Evolutionary conservation across 2,888 invertebrate species (phyloP), one percentile per base, ranked within the genome.

Genomic region (Andrena camellia): DNA sequence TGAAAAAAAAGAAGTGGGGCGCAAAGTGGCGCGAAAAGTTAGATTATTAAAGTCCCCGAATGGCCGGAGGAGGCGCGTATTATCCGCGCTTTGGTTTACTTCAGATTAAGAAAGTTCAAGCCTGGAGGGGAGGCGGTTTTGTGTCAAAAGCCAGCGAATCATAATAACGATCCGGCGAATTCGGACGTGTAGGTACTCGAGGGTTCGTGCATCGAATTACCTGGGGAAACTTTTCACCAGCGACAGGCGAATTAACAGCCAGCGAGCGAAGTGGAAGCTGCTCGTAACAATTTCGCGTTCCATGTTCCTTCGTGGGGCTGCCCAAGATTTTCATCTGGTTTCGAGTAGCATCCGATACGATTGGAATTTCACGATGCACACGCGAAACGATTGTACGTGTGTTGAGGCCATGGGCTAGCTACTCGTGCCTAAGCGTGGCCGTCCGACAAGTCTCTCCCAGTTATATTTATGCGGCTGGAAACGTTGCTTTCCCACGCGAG

Each of bases 401-500:
- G 10, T 5, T 3, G 54, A 13, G 10, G 23, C 57, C 8, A 26
- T 57, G 26, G 54, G 42, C 54, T 2, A 26, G 42, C 5, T 20
- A 26, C 42, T 52, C 33, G 57, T 42, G 17, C 42, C 42, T 42
- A 42, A 42, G 17, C 42, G 17, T 23, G 10, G 23, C 29, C 60
- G 64, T 48, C 84, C 52, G 54, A 33, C 60, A 62, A 48, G 75
- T 20, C 48, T 48, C 77, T 23, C 17, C 13, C 29, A 69, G 80
- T 81, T 81, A 84, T 88, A 86, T 87, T 87, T 88, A 86, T 84
- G 82, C 76, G 20, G 54, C 75, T 62, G 35, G 82, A 60, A 87
- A 89, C 81, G 88, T 78, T 73, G 80, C 71, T 84, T 89, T 88
- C 86, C 89, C 87, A 88, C 89, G 88, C 88, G 89, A 88, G 72